Conservation (phyloP, 2,113 vertebrate genomes). For the Lasiurus borealis region DNA sequence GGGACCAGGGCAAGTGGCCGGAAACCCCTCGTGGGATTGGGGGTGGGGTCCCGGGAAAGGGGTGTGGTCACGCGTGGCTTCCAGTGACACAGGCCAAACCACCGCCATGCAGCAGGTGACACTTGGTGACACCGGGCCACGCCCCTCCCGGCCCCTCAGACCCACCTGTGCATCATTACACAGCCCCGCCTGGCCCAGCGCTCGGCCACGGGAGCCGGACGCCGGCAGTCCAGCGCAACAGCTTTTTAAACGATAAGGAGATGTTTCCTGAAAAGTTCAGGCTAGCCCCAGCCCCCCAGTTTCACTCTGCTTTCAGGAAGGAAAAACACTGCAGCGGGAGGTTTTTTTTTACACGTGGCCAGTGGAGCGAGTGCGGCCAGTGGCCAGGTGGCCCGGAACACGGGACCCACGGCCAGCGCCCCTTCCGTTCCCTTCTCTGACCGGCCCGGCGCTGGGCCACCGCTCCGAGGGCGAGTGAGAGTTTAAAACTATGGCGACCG, state of each 20-base stretch:
- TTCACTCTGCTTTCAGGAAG: background rate
- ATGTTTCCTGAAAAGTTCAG: background rate
- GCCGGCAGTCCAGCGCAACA: background rate
- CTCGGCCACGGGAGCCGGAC: rapidly evolving
- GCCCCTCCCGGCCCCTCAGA: rapidly evolving
- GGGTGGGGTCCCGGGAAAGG: rapidly evolving
- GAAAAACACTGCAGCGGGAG: background rate
- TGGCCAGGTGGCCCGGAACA: rapidly evolving
- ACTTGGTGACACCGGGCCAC: no score
- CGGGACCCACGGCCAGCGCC: rapidly evolving
- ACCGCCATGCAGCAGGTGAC: background rate
- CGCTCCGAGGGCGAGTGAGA: background rate
- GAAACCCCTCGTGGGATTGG: rapidly evolving
- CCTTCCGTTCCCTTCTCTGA: background rate
- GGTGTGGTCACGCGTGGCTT: rapidly evolving
- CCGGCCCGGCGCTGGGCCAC: rapidly evolving
- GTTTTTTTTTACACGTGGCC: background rate
- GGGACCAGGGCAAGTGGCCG: rapidly evolving
- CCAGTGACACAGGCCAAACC: rapidly evolving
- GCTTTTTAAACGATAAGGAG: background rate
- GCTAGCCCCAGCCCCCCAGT: background rate
- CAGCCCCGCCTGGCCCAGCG: rapidly evolving
- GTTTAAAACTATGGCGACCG: background rate
- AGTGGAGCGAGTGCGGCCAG: rapidly evolving
- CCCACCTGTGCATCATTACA: rapidly evolving